These are phyloP conservation scores for Pungitius pungitius DNA, from an alignment of 2,113 vertebrate genomes.

Conservation along the genomic window DNA sequence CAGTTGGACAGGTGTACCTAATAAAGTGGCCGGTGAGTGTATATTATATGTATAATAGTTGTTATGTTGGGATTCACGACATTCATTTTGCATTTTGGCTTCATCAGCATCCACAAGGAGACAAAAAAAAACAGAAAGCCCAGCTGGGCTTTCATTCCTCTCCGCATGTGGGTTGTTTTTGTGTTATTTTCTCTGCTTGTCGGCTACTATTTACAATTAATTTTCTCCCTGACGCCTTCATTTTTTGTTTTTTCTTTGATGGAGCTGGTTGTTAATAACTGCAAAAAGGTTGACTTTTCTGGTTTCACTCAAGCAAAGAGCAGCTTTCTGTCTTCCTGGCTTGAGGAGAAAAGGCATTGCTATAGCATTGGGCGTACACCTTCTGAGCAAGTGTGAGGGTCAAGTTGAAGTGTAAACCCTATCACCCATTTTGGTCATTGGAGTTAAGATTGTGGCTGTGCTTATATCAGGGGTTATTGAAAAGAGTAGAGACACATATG, in stretches of 20 bases:
- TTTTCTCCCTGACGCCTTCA: constrained; percentile 6
- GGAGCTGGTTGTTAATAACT: constrained; percentile 90
- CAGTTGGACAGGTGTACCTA: too few species aligned
- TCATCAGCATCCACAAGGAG: constrained; percentile 23
- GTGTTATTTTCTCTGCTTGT: constrained; percentile 70
- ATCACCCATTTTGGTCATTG: neutral
- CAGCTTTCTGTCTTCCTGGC: constrained; percentile 93
- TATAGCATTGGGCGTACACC: constrained; percentile 86
- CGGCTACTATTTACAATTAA: constrained; percentile 74
- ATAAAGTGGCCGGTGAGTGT: too few species aligned
- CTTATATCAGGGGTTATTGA: constrained; percentile 38
- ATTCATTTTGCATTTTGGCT: constrained; percentile 38
- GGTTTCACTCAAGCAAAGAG: constrained; percentile 93
- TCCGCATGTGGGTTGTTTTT: constrained; percentile 58
- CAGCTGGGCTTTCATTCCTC: constrained; percentile 26
- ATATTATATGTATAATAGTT: too few species aligned
- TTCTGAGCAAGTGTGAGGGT: constrained; percentile 40
- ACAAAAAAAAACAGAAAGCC: constrained; percentile 18
- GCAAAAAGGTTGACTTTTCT: constrained; percentile 96
- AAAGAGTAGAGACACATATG: neutral
- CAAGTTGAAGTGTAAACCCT: constrained; percentile 6
- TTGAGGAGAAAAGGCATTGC: constrained; percentile 83
- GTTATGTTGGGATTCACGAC: constrained; percentile 15
- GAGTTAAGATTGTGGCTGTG: constrained; percentile 13
- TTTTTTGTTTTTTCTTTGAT: constrained; percentile 26